phyloP scores from a whole-genome alignment of 2,797 vertebrate species.

The Bucorvus abyssinicus region DNA sequence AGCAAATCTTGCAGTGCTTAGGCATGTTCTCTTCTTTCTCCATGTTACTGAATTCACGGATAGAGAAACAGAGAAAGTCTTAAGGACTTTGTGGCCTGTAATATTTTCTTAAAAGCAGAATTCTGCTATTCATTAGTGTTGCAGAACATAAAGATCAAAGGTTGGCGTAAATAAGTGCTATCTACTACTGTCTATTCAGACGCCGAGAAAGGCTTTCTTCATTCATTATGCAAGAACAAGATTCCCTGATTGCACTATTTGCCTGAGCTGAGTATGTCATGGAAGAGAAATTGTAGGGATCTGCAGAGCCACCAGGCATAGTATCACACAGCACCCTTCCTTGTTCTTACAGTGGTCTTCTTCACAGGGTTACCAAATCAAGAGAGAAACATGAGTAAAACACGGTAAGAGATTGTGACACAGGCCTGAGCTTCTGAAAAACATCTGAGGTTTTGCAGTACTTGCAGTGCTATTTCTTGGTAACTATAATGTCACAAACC shows the following conservation, averaged over 20 bases:
- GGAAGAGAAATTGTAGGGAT: background rate
- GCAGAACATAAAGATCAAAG: background rate
- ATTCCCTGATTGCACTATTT: background rate
- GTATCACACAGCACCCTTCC: background rate
- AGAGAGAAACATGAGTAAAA: background rate
- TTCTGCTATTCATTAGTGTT: background rate
- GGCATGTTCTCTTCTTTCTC: conserved; percentile 4
- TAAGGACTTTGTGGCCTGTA: background rate
- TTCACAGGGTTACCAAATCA: background rate
- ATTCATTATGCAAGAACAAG: background rate
- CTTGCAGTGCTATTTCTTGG: background rate
- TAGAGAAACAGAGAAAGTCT: background rate
- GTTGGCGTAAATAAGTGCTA: background rate
- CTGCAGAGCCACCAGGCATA: background rate
- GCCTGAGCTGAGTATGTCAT: background rate
- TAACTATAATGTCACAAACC: background rate
- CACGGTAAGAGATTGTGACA: background rate
- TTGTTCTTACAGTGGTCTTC: background rate
- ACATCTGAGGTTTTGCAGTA: background rate
- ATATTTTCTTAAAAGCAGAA: background rate
- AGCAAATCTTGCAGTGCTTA: background rate
- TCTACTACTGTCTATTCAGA: conserved; percentile 7
- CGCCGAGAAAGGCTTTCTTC: background rate
- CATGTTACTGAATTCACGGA: background rate
- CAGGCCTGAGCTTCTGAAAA: background rate